Conservation (phyloP, 2,113 vertebrate species). For the Tyto alba region DNA sequence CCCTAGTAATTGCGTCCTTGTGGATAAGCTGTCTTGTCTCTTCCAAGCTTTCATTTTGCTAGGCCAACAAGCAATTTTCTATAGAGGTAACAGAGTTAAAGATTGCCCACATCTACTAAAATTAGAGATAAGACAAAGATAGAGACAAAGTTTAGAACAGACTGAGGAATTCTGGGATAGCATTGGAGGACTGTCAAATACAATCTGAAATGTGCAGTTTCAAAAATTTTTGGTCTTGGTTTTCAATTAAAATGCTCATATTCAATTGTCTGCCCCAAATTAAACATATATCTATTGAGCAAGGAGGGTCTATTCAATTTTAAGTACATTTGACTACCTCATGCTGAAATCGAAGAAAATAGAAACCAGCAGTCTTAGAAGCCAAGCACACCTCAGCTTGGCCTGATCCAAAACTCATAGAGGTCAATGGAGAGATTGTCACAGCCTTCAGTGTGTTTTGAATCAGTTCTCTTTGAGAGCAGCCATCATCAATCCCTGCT, state of each 20-base stretch:
- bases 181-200: not conserved
- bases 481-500: not conserved
- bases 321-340: not conserved
- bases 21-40: not conserved
- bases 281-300: not conserved
- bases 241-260: not conserved
- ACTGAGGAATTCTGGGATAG: not conserved
- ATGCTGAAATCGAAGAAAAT: not conserved
- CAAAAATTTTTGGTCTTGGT: not conserved
- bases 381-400: not conserved
- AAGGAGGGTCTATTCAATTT: not conserved
- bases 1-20: not conserved
- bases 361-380: not conserved
- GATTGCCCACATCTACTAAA: not conserved
- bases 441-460: not conserved
- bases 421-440: not conserved
- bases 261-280: not conserved
- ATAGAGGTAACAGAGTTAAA: not conserved
- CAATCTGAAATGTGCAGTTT: not conserved
- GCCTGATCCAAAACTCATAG: not conserved
- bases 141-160: not conserved
- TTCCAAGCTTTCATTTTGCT: not conserved
- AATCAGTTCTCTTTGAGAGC: not conserved
- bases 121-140: not conserved
- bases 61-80: not conserved